Evolutionary conservation across 2,888 invertebrate genomes (phyloP), one percentile per base, ranked within the genome.

Genomic region (Dryococelus australis): DNA sequence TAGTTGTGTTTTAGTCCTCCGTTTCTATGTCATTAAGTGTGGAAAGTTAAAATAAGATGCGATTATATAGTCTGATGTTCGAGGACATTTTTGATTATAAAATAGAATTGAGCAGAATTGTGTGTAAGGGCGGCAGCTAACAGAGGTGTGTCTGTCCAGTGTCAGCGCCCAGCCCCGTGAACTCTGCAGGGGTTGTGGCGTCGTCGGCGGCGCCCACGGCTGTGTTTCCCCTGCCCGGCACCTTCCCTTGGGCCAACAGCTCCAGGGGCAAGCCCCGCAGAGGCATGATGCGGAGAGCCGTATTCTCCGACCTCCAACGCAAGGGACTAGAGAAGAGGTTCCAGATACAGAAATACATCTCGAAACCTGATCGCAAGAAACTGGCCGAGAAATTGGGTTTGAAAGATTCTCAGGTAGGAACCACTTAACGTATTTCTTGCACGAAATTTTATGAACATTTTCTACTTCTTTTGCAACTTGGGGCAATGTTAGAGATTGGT

Each of bases 281-380:
- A 10, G 99, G 99, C 0, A 99, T 99, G 99, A 97, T 99, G 96
- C 94, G 99, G 80, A 94, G 99, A 79, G 99, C 99, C 0, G 99
- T 99, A 80, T 99, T 99, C 94, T 97, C 97, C 4, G 99, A 99
- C 92, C 95, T 97, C 0, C 99, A 99, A 92, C 94, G 99, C 84
- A 98, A 98, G 90, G 99, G 99, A 0, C 94, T 99, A 90, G 99
- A 99, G 93, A 97, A 98, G 91, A 94, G 98, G 91, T 99, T 99
- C 93, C 98, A 98, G 92, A 96, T 98, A 86, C 99, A 99, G 93
- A 99, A 99, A 93, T 99, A 99, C 93, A 99, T 99, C 92, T 98
- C 98, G 91, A 99, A 99, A 92, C 99, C 99, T 0, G 99, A 99
- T 92, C 94, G 99, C 92, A 99, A 99, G 94, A 98, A 99, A 91